These are phyloP conservation scores for Hipparchia sbordonii DNA, from an alignment of 2,888 invertebrate species.

Conservation along the genomic window DNA sequence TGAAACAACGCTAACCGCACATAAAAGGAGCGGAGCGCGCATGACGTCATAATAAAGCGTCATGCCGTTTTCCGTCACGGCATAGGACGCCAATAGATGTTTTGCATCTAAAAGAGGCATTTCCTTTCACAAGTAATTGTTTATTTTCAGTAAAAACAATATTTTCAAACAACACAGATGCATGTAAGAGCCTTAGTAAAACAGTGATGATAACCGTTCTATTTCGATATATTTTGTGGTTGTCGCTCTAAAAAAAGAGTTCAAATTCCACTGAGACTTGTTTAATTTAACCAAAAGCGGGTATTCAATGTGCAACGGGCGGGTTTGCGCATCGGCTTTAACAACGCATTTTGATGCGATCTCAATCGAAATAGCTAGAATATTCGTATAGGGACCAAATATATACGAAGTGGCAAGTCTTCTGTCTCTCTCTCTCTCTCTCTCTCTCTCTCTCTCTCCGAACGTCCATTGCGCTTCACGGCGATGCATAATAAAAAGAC, in stretches of 20 bases:
- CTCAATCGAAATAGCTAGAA: constrained; percentile 37
- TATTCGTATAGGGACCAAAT: constrained; percentile 54
- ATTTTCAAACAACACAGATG: too few relatives aligned
- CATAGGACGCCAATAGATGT: too few relatives aligned
- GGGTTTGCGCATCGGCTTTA: constrained; percentile 34
- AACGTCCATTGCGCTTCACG: constrained; percentile 44
- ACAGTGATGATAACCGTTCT: too few relatives aligned
- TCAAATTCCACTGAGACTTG: constrained; percentile 32
- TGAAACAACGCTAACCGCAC: too few relatives aligned
- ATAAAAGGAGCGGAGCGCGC: too few relatives aligned
- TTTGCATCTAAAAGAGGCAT: too few relatives aligned
- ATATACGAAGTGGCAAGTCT: constrained; percentile 43
- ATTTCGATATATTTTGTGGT: too few relatives aligned
- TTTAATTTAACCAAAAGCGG: constrained; percentile 32
- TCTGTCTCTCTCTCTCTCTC: constrained; percentile 28
- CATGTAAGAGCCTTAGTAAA: too few relatives aligned
- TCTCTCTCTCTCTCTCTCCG: constrained; percentile 26
- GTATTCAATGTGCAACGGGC: constrained; percentile 25
- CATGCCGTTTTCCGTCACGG: too few relatives aligned
- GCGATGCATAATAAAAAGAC: constrained; percentile 69
- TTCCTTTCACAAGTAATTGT: too few relatives aligned
- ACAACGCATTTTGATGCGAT: constrained; percentile 40
- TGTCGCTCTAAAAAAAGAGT: constrained; percentile 23
- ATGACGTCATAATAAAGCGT: too few relatives aligned
- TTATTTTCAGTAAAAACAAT: too few relatives aligned